phyloP scores from a whole-genome alignment of 2,797 vertebrate species.

The Rhinophrynus dorsalis region DNA sequence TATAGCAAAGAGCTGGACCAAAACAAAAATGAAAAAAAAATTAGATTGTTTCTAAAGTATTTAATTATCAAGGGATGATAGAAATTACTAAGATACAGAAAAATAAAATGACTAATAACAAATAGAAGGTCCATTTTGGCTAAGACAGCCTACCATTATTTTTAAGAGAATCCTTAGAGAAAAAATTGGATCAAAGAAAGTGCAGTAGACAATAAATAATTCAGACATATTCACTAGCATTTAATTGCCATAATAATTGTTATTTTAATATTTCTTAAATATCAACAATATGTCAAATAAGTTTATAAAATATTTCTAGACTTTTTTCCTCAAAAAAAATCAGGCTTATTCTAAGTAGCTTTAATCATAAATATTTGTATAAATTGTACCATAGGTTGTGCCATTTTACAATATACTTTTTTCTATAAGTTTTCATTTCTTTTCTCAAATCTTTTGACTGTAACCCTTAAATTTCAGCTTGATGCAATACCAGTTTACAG shows the following conservation, averaged over 20 bases:
- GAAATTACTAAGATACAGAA: neutral
- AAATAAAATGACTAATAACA: neutral
- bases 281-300: neutral
- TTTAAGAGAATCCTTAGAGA: neutral
- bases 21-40: neutral
- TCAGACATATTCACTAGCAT: neutral
- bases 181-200: neutral
- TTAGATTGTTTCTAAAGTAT: slow-evolving; percentile 1
- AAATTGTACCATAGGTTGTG: too few species aligned
- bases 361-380: too few species aligned
- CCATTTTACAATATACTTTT: too few species aligned
- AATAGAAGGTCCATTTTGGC: neutral
- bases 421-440: too few species aligned
- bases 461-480: too few species aligned
- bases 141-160: neutral
- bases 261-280: neutral
- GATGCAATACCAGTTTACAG: neutral
- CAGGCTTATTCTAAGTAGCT: too few species aligned
- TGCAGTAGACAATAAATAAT: slow-evolving; percentile 3
- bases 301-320: too few species aligned
- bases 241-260: too few species aligned
- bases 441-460: neutral
- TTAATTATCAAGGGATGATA: neutral
- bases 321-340: too few species aligned
- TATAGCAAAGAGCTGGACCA: neutral